Evolutionary conservation across 2,113 vertebrate species (phyloP).

Genomic region (Ciconia stormi): DNA sequence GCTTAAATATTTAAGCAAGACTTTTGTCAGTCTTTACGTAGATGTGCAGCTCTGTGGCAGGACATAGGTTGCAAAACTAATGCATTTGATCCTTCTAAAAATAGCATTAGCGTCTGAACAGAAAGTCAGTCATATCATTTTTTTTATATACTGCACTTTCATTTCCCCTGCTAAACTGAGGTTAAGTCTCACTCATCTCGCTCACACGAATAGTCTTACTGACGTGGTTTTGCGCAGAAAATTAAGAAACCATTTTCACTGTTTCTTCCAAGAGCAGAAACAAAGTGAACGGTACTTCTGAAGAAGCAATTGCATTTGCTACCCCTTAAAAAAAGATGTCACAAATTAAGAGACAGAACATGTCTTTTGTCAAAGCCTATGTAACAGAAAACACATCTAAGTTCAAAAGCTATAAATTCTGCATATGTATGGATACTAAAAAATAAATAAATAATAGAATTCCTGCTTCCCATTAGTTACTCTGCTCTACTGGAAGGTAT

Average conservation of each 20-base stretch:
- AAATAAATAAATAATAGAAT: background rate
- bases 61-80: constrained; percentile 46
- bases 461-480: background rate
- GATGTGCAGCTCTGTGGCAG: constrained; percentile 53
- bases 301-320: background rate
- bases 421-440: background rate
- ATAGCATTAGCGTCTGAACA: background rate
- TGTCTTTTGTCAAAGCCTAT: background rate
- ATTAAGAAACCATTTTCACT: constrained; percentile 33
- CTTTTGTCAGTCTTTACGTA: constrained; percentile 55
- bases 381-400: background rate
- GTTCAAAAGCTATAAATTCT: background rate
- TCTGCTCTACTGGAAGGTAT: background rate
- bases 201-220: background rate
- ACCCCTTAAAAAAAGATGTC: background rate
- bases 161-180: constrained; percentile 33
- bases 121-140: constrained; percentile 4
- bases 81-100: constrained; percentile 53
- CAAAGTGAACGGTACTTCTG: background rate
- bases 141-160: constrained; percentile 45
- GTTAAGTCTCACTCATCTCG: background rate
- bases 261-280: constrained; percentile 35
- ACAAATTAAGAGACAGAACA: background rate
- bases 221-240: background rate
- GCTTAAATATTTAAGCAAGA: constrained; percentile 40